These are phyloP conservation scores for Epinotia bilunana DNA, from an alignment of 2,888 invertebrate species.

Conservation along the genomic window DNA sequence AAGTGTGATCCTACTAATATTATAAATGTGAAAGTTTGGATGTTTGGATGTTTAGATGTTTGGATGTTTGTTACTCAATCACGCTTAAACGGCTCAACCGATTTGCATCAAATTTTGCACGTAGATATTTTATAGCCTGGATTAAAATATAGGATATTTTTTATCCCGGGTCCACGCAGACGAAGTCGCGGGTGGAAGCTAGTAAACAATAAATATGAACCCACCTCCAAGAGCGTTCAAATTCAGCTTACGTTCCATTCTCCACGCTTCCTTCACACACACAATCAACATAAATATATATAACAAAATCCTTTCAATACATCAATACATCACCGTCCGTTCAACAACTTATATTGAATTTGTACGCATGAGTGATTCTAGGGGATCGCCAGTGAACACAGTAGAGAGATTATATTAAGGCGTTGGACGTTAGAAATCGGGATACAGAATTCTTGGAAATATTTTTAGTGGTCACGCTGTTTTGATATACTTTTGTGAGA, in stretches of 20 bases:
- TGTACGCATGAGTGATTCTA: conserved; percentile 11
- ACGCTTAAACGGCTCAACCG: no score
- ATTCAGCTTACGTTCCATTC: conserved; percentile 2
- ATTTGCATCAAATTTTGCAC: no score
- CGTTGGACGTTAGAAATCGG: conserved; percentile 1
- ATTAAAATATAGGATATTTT: no score
- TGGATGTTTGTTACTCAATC: no score
- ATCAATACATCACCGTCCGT: conserved; percentile 15
- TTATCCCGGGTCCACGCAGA: no score
- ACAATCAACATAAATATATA: conserved; percentile 8
- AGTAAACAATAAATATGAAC: background rate
- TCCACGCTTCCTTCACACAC: background rate
- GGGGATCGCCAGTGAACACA: background rate
- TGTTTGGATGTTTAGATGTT: no score
- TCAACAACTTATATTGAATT: conserved; percentile 30
- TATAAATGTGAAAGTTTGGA: no score
- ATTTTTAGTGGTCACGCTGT: background rate
- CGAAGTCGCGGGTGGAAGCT: no score
- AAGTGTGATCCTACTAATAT: no score
- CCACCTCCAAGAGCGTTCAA: background rate
- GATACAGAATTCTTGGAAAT: conserved; percentile 1
- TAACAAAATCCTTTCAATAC: conserved; percentile 22
- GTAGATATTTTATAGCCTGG: no score
- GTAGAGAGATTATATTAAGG: conserved; percentile 2
- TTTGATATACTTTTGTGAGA: background rate